phyloP scores from a whole-genome alignment of 2,113 vertebrate genomes.

The Microcebus griseorufus region DNA sequence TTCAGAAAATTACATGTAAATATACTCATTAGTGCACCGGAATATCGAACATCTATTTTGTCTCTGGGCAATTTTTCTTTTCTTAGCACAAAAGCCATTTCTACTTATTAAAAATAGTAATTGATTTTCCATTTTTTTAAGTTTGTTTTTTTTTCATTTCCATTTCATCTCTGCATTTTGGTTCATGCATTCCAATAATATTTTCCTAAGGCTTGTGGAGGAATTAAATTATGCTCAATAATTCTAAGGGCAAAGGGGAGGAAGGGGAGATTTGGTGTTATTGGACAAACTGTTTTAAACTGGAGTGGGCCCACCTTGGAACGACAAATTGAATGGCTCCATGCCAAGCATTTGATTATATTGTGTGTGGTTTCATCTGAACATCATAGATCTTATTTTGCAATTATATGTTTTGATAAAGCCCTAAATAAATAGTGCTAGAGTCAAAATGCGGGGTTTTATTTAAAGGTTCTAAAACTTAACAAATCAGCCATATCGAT shows the following conservation, averaged over 20 bases:
- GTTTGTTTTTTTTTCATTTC: slow-evolving; percentile 10
- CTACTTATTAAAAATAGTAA: slow-evolving; percentile 79
- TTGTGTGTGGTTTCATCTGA: neutral
- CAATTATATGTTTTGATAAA: slow-evolving; percentile 59
- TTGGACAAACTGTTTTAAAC: slow-evolving; percentile 19
- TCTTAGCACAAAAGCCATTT: slow-evolving; percentile 72
- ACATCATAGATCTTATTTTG: slow-evolving; percentile 40
- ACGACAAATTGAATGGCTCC: neutral
- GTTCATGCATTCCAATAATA: slow-evolving; percentile 53
- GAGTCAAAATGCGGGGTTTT: slow-evolving; percentile 10
- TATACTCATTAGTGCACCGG: slow-evolving; percentile 81
- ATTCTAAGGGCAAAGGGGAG: slow-evolving; percentile 48
- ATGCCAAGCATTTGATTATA: slow-evolving; percentile 51
- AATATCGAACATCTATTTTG: slow-evolving; percentile 76
- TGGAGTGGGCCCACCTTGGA: neutral
- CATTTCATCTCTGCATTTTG: slow-evolving; percentile 53
- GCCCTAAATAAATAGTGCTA: slow-evolving; percentile 19
- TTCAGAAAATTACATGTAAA: slow-evolving; percentile 84
- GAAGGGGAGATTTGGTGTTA: slow-evolving; percentile 2
- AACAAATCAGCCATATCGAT: slow-evolving; percentile 26
- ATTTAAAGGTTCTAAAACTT: slow-evolving; percentile 32
- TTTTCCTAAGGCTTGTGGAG: slow-evolving; percentile 49
- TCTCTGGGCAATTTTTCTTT: slow-evolving; percentile 79
- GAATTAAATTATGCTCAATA: slow-evolving; percentile 58
- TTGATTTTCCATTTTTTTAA: slow-evolving; percentile 70